These are phyloP conservation scores for Harpagifer antarcticus DNA, from an alignment of 2,797 vertebrate species.

Conservation along the genomic window DNA sequence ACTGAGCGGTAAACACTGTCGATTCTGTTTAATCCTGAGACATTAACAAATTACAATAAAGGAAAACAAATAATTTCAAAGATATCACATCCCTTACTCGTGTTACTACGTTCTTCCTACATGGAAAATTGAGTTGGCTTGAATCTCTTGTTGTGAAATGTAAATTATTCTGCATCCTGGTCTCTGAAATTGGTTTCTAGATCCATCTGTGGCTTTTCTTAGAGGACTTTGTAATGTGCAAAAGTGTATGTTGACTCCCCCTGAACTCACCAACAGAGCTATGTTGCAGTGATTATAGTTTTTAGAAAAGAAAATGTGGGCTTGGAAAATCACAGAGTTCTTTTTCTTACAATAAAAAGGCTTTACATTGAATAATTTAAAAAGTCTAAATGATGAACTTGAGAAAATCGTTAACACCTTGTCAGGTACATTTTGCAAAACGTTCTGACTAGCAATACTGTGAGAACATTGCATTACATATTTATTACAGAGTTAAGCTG, in stretches of 20 bases:
- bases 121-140: neutral
- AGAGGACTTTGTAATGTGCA: neutral
- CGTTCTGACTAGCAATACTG: no score
- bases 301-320: neutral
- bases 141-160: conserved; percentile 4
- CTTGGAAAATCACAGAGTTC: no score
- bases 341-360: no score
- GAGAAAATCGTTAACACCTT: no score
- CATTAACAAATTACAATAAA: conserved; percentile 33
- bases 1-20: conserved; percentile 45
- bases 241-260: neutral
- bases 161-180: neutral
- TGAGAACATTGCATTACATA: no score
- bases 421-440: no score
- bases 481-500: neutral
- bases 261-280: neutral
- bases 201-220: neutral
- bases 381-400: no score
- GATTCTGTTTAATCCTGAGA: conserved; percentile 35
- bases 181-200: neutral
- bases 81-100: conserved; percentile 10
- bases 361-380: no score
- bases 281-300: neutral
- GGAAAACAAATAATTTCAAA: neutral
- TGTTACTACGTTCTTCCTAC: neutral